Conservation (phyloP, 2,797 vertebrate species). For the Sebastes ruberrimus region DNA sequence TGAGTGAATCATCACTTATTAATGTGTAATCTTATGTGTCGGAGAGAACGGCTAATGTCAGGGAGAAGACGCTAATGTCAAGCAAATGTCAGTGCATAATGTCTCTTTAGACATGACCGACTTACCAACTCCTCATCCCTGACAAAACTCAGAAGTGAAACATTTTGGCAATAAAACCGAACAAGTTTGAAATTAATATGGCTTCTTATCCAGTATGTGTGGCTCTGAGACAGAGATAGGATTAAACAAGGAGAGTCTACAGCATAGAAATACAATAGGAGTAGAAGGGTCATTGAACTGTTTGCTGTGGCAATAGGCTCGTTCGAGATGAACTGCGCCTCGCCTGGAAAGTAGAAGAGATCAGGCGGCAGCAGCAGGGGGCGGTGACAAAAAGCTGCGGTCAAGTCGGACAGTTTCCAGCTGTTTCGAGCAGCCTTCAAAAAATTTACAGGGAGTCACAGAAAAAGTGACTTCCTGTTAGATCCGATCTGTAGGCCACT, state of each 20-base stretch:
- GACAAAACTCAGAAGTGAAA: constrained; percentile 18
- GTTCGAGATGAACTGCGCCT: too few relatives aligned
- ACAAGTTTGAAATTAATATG: neutral
- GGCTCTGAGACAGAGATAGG: neutral
- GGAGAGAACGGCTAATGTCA: constrained; percentile 57
- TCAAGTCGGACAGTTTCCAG: too few relatives aligned
- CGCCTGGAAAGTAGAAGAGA: too few relatives aligned
- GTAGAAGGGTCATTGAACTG: too few relatives aligned
- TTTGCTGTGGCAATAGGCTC: too few relatives aligned
- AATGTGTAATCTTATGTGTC: constrained; percentile 29
- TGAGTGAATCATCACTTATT: constrained; percentile 30
- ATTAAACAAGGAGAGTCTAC: neutral
- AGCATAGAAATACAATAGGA: neutral
- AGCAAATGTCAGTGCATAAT: constrained; percentile 70
- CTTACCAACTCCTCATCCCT: constrained; percentile 26
- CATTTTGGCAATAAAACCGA: neutral
- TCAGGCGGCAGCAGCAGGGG: too few relatives aligned
- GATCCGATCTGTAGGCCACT: too few relatives aligned
- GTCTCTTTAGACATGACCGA: constrained; percentile 48
- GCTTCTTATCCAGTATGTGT: neutral
- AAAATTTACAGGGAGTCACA: too few relatives aligned
- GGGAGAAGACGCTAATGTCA: constrained; percentile 64
- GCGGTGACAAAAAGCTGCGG: too few relatives aligned
- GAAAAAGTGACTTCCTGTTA: too few relatives aligned
- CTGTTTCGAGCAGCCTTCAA: too few relatives aligned